These are phyloP conservation scores for Meloidogyne hapla DNA, from an alignment of 1,140 invertebrate genomes.

Conservation along the genomic window DNA sequence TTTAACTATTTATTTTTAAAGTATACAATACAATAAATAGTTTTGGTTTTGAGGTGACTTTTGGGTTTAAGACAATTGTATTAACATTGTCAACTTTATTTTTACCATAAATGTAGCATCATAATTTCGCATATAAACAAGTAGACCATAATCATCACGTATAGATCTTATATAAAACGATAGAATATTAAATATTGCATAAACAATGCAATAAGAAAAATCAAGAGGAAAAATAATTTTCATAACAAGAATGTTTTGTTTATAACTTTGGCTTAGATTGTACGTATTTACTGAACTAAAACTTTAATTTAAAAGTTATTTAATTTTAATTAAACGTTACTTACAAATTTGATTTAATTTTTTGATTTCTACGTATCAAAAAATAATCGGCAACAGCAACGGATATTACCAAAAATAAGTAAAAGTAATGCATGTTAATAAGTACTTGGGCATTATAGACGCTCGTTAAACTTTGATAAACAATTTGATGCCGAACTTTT, in stretches of 20 bases:
- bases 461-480: not conserved
- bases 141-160: not conserved
- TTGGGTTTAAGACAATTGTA: too few relatives aligned
- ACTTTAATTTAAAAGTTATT: not conserved
- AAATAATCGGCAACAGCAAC: conserved; percentile 16
- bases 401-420: conserved; percentile 10
- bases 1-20: too few relatives aligned
- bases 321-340: not conserved
- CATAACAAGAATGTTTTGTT: conserved; percentile 14
- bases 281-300: conserved; percentile 4
- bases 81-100: too few relatives aligned
- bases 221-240: conserved; percentile 16
- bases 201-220: conserved; percentile 12
- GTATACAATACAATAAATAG: too few relatives aligned
- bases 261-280: conserved; percentile 3
- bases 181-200: conserved; percentile 10
- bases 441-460: not conserved
- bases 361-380: conserved; percentile 11
- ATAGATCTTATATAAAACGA: conserved; percentile 7
- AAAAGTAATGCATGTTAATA: not conserved
- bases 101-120: conserved; percentile 3
- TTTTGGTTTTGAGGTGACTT: too few relatives aligned
- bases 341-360: conserved; percentile 16
- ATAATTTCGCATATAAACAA: conserved; percentile 10
- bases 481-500: not conserved